Conservation (phyloP, 2,888 invertebrate species). For the Meteorus colon region DNA sequence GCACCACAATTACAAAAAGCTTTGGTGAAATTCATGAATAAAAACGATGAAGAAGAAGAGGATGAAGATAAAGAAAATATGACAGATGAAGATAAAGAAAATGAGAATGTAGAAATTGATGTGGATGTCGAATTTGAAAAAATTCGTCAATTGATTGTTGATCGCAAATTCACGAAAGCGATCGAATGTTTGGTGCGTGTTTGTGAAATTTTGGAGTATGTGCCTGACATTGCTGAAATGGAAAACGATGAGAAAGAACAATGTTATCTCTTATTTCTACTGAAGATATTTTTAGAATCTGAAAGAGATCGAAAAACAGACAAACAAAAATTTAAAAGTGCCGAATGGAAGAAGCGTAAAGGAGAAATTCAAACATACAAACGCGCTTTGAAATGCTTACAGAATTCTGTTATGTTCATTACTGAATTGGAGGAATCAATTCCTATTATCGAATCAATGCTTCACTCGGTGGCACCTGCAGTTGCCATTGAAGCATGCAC, state of each 20-base stretch:
- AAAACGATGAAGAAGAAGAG: conserved; percentile 17
- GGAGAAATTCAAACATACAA: conserved; percentile 75
- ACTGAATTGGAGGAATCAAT: conserved; percentile 75
- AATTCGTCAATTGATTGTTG: conserved; percentile 64
- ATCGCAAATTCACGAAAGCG: conserved; percentile 60
- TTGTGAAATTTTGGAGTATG: conserved; percentile 50
- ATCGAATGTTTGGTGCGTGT: conserved; percentile 57
- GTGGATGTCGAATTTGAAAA: conserved; percentile 60
- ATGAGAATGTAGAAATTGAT: conserved; percentile 49
- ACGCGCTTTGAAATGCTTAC: conserved; percentile 70
- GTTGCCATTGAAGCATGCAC: conserved; percentile 93
- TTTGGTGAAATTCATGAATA: conserved; percentile 56
- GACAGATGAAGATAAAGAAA: conserved; percentile 49
- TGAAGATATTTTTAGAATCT: conserved; percentile 67
- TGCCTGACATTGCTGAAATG: conserved; percentile 54
- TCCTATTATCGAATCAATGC: conserved; percentile 81
- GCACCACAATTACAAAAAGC: conserved; percentile 62
- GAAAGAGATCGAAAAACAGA: conserved; percentile 55
- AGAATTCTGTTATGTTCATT: conserved; percentile 76
- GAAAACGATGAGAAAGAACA: conserved; percentile 56
- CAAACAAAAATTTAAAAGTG: conserved; percentile 53
- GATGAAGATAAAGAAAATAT: conserved; percentile 42
- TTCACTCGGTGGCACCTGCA: conserved; percentile 82
- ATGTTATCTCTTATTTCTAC: conserved; percentile 59
- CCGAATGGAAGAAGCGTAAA: conserved; percentile 72